These are phyloP conservation scores for Scomber scombrus DNA, from an alignment of 2,113 vertebrate species.

Conservation along the genomic window DNA sequence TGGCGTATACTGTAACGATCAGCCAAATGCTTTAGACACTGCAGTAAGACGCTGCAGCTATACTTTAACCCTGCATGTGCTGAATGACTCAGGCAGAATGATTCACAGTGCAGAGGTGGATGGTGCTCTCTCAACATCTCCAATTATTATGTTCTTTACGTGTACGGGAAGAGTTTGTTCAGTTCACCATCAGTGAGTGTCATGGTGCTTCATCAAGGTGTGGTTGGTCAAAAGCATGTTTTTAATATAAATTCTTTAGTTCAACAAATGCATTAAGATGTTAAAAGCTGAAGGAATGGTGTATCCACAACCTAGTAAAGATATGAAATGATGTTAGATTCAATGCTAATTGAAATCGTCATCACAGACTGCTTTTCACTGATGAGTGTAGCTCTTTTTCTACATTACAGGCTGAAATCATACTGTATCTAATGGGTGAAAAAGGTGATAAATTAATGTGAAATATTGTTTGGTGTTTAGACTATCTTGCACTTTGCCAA, in stretches of 20 bases:
- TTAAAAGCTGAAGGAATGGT: conserved; percentile 15
- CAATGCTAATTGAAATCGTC: conserved; percentile 27
- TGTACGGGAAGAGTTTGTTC: not conserved
- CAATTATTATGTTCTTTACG: conserved; percentile 5
- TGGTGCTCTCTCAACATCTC: conserved; percentile 26
- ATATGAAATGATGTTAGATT: conserved; percentile 1
- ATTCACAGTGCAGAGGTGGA: conserved; percentile 68
- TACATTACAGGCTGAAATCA: conserved; percentile 25
- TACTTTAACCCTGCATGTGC: conserved; percentile 85
- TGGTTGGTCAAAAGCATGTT: conserved; percentile 39
- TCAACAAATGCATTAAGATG: conserved; percentile 28
- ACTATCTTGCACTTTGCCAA: conserved; percentile 54
- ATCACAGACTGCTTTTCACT: conserved; percentile 37
- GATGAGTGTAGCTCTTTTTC: conserved; percentile 30
- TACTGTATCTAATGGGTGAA: conserved; percentile 46
- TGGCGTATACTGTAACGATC: conserved; percentile 84
- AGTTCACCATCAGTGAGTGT: conserved; percentile 3
- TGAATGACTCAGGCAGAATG: conserved; percentile 73
- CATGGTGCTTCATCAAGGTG: conserved; percentile 44
- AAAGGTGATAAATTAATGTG: conserved; percentile 49
- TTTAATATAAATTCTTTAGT: conserved; percentile 15
- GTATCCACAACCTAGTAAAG: not conserved
- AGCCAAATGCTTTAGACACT: conserved; percentile 86
- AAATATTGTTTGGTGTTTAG: conserved; percentile 46
- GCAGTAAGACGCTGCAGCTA: conserved; percentile 91